These are phyloP conservation scores for Catagonus wagneri DNA, from an alignment of 2,113 vertebrate genomes.

Conservation along the genomic window DNA sequence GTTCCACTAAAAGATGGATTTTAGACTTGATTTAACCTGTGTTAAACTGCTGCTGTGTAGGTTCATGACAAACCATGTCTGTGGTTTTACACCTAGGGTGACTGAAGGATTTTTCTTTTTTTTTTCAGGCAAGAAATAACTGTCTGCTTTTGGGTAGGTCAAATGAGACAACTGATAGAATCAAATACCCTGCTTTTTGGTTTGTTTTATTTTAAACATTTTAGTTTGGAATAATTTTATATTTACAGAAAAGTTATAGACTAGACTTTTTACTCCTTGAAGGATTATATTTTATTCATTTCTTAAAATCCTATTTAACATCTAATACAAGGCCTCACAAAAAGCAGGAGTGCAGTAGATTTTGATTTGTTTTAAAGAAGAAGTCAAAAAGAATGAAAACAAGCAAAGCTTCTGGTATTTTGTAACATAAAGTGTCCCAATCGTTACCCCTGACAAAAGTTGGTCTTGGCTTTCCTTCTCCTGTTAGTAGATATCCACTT, in stretches of 20 bases:
- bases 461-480: neutral
- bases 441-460: neutral
- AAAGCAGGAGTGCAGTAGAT: neutral
- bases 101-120: neutral
- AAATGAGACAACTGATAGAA: neutral
- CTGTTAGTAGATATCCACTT: neutral
- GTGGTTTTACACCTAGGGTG: neutral
- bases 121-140: neutral
- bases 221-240: slow-evolving; percentile 28
- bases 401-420: neutral
- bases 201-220: slow-evolving; percentile 3
- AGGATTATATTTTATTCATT: slow-evolving; percentile 1
- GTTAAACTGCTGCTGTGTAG: neutral
- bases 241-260: neutral
- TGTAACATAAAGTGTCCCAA: neutral
- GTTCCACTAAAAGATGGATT: neutral
- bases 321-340: neutral
- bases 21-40: neutral
- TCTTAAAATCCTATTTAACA: neutral
- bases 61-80: neutral
- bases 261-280: neutral
- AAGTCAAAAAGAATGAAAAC: neutral
- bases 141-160: slow-evolving; percentile 40
- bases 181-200: neutral
- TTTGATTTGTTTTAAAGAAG: neutral